Evolutionary conservation across 1,140 invertebrate species (phyloP), one percentile per base, ranked within the genome.

Genomic region (Rhysida immarginata): DNA sequence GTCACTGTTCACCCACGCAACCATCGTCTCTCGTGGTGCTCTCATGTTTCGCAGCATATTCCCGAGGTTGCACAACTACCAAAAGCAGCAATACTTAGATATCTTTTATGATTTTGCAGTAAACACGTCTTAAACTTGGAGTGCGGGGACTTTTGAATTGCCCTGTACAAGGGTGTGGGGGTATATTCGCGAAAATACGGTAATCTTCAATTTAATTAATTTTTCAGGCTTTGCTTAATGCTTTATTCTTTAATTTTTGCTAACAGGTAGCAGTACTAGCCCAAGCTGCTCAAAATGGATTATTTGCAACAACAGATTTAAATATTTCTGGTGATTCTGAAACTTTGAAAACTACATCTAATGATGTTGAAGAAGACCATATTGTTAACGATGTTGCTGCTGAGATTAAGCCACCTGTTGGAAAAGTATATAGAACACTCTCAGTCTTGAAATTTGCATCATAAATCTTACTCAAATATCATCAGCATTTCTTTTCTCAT

Each of bases 351-450:
- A 20, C 8, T 11, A 11, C 5, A 11, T 23, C 21, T 5, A 16
- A 46, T 46, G 44, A 16, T 18, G 20, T 5, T 5, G 49, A 51
- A 51, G 13, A 11, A 5, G 49, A 13, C 24, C 5, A 26, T 11
- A 8, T 11, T 8, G n/a, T 11, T 51, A 3, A 11, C 11, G n/a
- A 20, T 16, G 16, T 3, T 26, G 2, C 18, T 3, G 11, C 42
- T 44, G 53, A 54, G 2, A 53, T 49, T 20, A 26, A 44, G 57
- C 59, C 61, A 21, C 60, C 58, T 5, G 57, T 61, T 25, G 62
- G 58, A 46, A 62, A 58, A 57, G 57, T 59, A 54, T 18, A 21
- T 35, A 35, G 29, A 35, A 35, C 16, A 8, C 29, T 16, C 16
- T 35, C 16, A 8, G 29, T 35, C 29, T 35, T 35, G 29, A 8